These are phyloP conservation scores for Phaetusa simplex DNA, from an alignment of 2,113 vertebrate species.

Conservation along the genomic window DNA sequence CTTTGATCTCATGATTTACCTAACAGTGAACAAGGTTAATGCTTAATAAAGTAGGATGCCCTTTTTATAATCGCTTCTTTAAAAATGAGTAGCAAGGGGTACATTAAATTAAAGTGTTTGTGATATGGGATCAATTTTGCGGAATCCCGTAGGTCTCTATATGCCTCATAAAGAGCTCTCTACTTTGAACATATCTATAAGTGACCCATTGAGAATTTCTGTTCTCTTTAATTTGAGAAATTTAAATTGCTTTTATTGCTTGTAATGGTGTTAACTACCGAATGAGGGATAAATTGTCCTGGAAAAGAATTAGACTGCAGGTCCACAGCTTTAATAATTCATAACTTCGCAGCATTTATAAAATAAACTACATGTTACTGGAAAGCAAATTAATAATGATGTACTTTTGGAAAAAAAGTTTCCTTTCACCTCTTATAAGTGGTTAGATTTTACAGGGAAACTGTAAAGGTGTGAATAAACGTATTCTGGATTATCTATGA, in stretches of 20 bases:
- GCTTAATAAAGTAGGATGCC: conserved; percentile 49
- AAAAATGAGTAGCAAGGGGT: conserved; percentile 50
- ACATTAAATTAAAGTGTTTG: conserved; percentile 64
- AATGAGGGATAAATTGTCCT: conserved; percentile 19
- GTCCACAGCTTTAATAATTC: not conserved
- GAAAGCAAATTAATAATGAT: not conserved
- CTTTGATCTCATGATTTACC: conserved; percentile 38
- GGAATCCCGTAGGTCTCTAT: conserved; percentile 30
- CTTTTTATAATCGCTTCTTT: conserved; percentile 68
- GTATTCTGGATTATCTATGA: not conserved
- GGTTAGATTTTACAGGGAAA: not conserved
- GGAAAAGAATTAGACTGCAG: not conserved
- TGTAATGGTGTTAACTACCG: conserved; percentile 1
- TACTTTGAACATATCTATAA: conserved; percentile 35
- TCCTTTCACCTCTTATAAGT: not conserved
- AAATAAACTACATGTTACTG: not conserved
- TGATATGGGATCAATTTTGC: conserved; percentile 57
- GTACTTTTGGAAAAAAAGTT: not conserved
- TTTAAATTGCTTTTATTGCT: conserved; percentile 52
- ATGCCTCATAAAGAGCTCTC: conserved; percentile 53
- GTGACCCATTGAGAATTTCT: conserved; percentile 53
- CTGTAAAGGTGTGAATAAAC: not conserved
- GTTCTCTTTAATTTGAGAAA: conserved; percentile 47
- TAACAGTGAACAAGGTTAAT: conserved; percentile 64
- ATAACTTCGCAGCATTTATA: not conserved